Evolutionary conservation across 2,797 vertebrate genomes (phyloP).

Genomic region (Oreochromis grahami): DNA sequence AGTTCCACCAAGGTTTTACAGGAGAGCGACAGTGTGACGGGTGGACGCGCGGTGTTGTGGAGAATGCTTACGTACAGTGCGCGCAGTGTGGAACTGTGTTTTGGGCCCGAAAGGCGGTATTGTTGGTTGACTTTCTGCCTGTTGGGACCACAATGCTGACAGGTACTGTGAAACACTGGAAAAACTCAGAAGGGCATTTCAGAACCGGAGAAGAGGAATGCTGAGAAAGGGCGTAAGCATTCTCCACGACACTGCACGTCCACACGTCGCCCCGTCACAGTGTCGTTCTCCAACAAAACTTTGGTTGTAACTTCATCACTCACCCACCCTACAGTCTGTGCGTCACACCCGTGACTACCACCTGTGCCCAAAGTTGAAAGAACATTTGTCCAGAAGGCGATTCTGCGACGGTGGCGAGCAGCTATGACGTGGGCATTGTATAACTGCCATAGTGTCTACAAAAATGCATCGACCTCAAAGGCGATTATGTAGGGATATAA

Average conservation of each 20-base stretch:
- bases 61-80: neutral
- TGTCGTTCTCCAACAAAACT: neutral
- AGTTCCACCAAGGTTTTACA: fast-evolving
- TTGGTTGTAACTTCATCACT: neutral
- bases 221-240: neutral
- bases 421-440: neutral
- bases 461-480: neutral
- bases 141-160: neutral
- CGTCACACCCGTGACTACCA: fast-evolving
- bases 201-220: neutral
- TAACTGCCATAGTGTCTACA: neutral
- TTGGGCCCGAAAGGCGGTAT: neutral
- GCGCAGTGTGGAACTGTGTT: neutral
- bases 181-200: neutral
- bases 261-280: neutral
- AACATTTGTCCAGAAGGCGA: neutral
- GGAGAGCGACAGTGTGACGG: fast-evolving
- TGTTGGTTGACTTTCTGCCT: neutral
- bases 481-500: neutral
- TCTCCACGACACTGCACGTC: fast-evolving
- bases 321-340: neutral
- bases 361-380: neutral
- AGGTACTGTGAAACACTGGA: neutral
- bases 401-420: neutral
- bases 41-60: fast-evolving